These are phyloP conservation scores for Eilema depressum DNA, from an alignment of 2,888 invertebrate genomes.

Conservation along the genomic window DNA sequence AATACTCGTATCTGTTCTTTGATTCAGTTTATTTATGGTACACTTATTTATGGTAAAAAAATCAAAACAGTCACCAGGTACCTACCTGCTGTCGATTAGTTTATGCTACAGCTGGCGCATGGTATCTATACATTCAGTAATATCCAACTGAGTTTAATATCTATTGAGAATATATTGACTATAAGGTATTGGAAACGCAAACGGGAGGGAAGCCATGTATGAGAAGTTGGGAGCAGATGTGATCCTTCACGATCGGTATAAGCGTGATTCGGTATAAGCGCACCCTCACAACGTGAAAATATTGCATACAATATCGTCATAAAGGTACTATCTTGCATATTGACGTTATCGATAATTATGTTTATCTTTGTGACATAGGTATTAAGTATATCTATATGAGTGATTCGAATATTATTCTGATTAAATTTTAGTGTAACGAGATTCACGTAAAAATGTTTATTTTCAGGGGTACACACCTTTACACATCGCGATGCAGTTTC, in stretches of 20 bases:
- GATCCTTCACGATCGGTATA: constrained; percentile 46
- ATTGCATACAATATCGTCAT: constrained; percentile 41
- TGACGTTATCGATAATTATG: not conserved
- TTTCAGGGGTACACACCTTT: constrained; percentile 97
- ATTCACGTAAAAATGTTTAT: not conserved
- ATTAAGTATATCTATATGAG: too few species aligned
- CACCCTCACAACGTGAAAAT: constrained; percentile 46
- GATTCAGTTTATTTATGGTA: too few species aligned
- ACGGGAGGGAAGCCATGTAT: constrained; percentile 55
- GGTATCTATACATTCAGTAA: constrained; percentile 65
- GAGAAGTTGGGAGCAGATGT: constrained; percentile 62
- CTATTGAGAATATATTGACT: constrained; percentile 64
- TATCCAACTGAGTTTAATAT: constrained; percentile 73
- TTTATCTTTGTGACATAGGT: not conserved
- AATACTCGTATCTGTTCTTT: too few species aligned
- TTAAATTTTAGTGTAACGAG: not conserved
- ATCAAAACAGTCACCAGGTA: not conserved
- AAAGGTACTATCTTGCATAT: constrained; percentile 39
- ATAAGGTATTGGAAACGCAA: constrained; percentile 65
- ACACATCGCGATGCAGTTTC: constrained; percentile 97
- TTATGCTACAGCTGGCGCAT: constrained; percentile 71
- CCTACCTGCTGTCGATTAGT: constrained; percentile 44
- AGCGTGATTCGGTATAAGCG: constrained; percentile 33
- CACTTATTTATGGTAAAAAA: not conserved
- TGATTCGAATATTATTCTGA: too few species aligned